phyloP scores from a whole-genome alignment of 2,888 invertebrate species.

The Fabriciana adippe region DNA sequence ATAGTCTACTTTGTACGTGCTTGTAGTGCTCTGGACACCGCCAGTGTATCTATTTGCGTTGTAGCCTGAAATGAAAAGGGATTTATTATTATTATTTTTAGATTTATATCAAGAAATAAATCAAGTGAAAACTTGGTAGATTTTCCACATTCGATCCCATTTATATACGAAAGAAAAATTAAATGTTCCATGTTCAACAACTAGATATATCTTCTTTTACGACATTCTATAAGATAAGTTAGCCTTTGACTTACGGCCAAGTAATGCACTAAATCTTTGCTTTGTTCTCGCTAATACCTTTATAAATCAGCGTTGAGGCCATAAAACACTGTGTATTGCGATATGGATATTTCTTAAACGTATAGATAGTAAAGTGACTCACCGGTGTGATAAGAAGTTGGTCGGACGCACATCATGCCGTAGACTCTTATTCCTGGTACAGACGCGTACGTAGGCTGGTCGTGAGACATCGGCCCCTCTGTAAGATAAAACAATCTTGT shows the following conservation, averaged over 20 bases:
- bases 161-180: conserved; percentile 13
- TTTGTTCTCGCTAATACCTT: conserved; percentile 34
- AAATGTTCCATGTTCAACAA: conserved; percentile 17
- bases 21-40: conserved; percentile 71
- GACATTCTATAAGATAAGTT: conserved; percentile 30
- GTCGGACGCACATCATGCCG: conserved; percentile 95
- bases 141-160: conserved; percentile 12
- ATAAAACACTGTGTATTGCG: conserved; percentile 33
- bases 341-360: conserved; percentile 31
- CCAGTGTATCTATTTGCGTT: conserved; percentile 68
- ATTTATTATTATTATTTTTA: not conserved
- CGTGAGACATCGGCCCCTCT: conserved; percentile 97
- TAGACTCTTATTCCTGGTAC: conserved; percentile 96
- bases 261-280: conserved; percentile 29
- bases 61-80: conserved; percentile 57
- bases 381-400: conserved; percentile 68
- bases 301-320: conserved; percentile 33
- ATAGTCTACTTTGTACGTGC: conserved; percentile 78
- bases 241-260: conserved; percentile 28
- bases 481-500: conserved; percentile 45
- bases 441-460: conserved; percentile 96
- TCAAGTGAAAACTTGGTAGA: not conserved
- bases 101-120: not conserved
- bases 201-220: conserved; percentile 22
- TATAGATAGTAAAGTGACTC: conserved; percentile 39